A percentile compares a stretch with the other conserved stretches of the same genome.
Conservation (phyloP, 2,888 invertebrate species). For the Drosophila rubida region DNA sequence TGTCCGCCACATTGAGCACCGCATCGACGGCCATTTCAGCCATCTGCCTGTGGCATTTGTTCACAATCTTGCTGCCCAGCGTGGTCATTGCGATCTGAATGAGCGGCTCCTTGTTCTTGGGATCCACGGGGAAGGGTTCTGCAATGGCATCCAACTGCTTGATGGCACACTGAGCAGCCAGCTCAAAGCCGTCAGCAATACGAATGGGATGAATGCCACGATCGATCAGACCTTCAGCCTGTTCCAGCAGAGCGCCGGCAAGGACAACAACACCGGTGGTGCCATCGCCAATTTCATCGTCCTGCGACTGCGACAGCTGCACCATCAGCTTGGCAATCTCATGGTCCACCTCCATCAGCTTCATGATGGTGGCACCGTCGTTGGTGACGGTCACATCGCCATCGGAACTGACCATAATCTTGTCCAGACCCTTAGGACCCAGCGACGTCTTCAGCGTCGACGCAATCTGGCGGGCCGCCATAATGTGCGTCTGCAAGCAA, state of each 20-base stretch:
- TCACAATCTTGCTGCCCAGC: constrained; percentile 98
- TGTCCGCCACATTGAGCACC: constrained; percentile 96
- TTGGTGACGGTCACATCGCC: constrained; percentile 99
- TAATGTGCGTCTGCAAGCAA: constrained; percentile 95
- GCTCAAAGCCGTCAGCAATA: constrained; percentile 99
- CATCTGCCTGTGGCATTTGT: constrained; percentile 98
- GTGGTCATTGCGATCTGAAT: constrained; percentile 99
- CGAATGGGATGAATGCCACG: constrained; percentile 99
- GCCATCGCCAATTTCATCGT: constrained; percentile 99
- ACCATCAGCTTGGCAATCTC: constrained; percentile 99
- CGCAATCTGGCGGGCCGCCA: constrained; percentile 97
- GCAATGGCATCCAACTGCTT: constrained; percentile 94
- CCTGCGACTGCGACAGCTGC: constrained; percentile 98
- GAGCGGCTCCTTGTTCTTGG: constrained; percentile 93
- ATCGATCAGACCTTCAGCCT: constrained; percentile 96
- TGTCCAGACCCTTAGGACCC: constrained; percentile 98
- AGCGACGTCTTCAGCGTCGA: constrained; percentile 95
- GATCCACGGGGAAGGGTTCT: constrained; percentile 94
- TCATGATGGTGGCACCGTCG: constrained; percentile 99
- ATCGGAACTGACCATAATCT: constrained; percentile 98
- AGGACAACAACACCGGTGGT: constrained; percentile 98
- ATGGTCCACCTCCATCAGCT: constrained; percentile 99
- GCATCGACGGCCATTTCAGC: constrained; percentile 99
- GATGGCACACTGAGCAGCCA: constrained; percentile 96
- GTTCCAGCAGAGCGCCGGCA: constrained; percentile 95